Conservation (phyloP, 2,113 vertebrate genomes). For the Dicaeum eximium region DNA sequence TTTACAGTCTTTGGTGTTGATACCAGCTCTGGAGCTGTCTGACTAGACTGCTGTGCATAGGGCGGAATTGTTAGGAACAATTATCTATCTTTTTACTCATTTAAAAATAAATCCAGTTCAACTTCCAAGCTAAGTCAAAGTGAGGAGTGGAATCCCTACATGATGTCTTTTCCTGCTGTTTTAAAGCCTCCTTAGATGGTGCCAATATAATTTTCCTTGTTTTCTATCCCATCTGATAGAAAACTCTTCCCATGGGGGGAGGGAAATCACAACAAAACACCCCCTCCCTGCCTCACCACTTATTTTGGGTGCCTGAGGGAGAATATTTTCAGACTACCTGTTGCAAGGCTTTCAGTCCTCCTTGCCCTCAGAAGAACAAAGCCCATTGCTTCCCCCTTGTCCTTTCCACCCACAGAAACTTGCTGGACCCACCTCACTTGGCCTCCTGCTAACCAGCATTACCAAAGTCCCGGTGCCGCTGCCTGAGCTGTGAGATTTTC, state of each 20-base stretch:
- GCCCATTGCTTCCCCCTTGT: background rate
- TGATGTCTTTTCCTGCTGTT: background rate
- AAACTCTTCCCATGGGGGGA: background rate
- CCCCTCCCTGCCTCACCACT: conserved; percentile 11
- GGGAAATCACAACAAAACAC: conserved; percentile 20
- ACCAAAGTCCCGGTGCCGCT: background rate
- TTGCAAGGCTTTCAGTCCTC: conserved; percentile 31
- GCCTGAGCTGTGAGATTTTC: background rate
- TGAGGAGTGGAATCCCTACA: background rate
- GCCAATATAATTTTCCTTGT: background rate
- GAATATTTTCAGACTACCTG: conserved; percentile 56
- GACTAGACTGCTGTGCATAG: background rate
- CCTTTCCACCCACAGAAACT: background rate
- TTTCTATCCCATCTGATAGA: conserved; percentile 50
- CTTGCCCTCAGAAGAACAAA: conserved; percentile 61
- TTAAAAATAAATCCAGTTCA: background rate
- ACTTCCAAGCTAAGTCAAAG: background rate
- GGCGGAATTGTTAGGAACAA: background rate
- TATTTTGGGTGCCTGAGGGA: conserved; percentile 45
- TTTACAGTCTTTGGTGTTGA: background rate
- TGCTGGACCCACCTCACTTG: background rate
- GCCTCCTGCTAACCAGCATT: background rate
- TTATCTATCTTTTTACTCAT: background rate
- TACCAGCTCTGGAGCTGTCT: background rate
- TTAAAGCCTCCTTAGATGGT: background rate